A percentile compares a stretch with the other conserved stretches of the same genome.
Conservation (phyloP, 2,797 vertebrate species). For the Nyctibius grandis region DNA sequence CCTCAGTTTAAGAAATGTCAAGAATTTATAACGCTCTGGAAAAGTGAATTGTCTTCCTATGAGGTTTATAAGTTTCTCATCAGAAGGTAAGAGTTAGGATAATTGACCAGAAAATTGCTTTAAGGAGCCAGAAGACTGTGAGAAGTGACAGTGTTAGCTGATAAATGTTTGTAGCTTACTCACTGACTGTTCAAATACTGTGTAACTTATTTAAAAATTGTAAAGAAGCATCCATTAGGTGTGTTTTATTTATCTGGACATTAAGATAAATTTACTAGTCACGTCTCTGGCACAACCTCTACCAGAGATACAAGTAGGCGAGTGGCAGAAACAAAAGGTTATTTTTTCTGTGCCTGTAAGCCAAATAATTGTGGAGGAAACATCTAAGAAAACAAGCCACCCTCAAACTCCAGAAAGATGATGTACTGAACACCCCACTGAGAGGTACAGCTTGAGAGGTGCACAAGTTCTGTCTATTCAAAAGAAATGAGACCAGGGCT, state of each 20-base stretch:
- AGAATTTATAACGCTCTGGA: not conserved
- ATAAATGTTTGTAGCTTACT: not conserved
- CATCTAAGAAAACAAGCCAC: not conserved
- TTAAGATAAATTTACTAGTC: not conserved
- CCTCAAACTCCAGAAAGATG: not conserved
- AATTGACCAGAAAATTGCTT: not conserved
- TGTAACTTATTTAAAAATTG: not conserved
- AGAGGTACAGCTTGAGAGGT: not conserved
- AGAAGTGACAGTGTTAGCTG: not conserved
- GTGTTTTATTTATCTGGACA: not conserved
- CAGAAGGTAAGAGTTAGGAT: not conserved
- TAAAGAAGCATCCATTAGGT: not conserved
- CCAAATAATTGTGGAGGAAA: not conserved
- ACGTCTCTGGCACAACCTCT: not conserved
- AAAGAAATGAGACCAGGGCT: not conserved
- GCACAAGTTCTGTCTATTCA: not conserved
- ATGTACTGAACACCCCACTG: not conserved
- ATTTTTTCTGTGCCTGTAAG: not conserved
- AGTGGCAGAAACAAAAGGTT: not conserved
- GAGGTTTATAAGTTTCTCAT: not conserved
- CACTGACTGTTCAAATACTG: not conserved
- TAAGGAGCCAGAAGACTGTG: not conserved
- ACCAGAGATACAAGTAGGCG: not conserved
- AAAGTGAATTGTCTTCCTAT: not conserved
- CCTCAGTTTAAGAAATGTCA: not conserved